phyloP scores from a whole-genome alignment of 2,888 invertebrate species.

The Acanthopleura granulata region DNA sequence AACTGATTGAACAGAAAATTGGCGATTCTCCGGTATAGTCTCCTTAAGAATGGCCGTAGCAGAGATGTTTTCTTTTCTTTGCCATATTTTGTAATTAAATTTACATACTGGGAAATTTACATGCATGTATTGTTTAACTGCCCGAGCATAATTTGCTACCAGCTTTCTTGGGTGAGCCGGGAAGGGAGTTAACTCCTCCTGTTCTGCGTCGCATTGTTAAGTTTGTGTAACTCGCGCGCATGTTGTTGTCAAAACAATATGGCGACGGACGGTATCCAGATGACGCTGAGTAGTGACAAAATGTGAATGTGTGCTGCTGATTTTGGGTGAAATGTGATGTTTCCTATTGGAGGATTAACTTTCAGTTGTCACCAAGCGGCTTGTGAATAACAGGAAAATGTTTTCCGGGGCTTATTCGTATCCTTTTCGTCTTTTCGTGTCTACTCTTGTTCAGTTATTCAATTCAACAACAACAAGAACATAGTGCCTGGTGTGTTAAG shows the following conservation, averaged over 20 bases:
- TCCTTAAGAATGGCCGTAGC: too few relatives aligned
- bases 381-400: constrained; percentile 33
- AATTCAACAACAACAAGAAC: constrained; percentile 16
- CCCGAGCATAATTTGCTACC: too few relatives aligned
- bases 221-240: constrained; percentile 41
- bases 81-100: too few relatives aligned
- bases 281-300: constrained; percentile 19
- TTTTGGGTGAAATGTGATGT: too few relatives aligned
- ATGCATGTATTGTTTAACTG: too few relatives aligned
- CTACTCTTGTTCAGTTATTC: background rate
- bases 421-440: constrained; percentile 40
- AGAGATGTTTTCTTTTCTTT: too few relatives aligned
- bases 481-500: background rate
- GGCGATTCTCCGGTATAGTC: too few relatives aligned
- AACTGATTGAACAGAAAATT: too few relatives aligned
- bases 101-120: too few relatives aligned
- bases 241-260: constrained; percentile 63
- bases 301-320: background rate
- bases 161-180: constrained; percentile 40
- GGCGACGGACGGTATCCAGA: constrained; percentile 48
- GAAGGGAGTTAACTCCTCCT: too few relatives aligned
- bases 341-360: background rate
- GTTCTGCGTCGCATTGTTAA: too few relatives aligned
- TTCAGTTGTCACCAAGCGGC: constrained; percentile 22
- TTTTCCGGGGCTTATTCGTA: constrained; percentile 62